These are phyloP conservation scores for Vanessa cardui DNA, from an alignment of 2,888 invertebrate genomes.

Conservation along the genomic window DNA sequence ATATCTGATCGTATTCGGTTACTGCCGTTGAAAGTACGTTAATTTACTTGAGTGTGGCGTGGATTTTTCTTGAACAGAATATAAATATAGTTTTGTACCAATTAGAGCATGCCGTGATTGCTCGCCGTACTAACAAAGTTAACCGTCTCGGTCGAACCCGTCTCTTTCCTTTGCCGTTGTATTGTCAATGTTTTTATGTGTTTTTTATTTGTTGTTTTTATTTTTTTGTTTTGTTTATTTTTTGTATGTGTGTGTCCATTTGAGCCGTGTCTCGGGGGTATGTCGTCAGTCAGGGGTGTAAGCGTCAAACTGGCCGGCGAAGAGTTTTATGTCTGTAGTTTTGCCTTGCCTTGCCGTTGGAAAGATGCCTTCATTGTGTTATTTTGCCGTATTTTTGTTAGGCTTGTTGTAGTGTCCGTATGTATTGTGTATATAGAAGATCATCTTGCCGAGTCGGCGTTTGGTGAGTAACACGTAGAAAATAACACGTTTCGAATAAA, in stretches of 20 bases:
- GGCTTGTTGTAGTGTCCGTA: constrained; percentile 78
- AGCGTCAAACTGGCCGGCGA: constrained; percentile 70
- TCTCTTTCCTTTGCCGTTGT: constrained; percentile 75
- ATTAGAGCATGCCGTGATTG: constrained; percentile 73
- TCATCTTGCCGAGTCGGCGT: constrained; percentile 50
- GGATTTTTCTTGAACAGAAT: constrained; percentile 67
- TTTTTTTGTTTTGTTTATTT: constrained; percentile 53
- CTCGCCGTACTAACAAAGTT: constrained; percentile 66
- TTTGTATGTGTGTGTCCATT: constrained; percentile 72
- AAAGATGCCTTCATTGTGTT: constrained; percentile 72
- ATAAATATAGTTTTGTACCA: constrained; percentile 46
- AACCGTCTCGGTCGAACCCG: constrained; percentile 63
- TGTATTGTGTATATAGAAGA: constrained; percentile 65
- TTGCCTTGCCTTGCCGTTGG: constrained; percentile 69
- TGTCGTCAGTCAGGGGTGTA: constrained; percentile 66
- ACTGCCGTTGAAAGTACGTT: constrained; percentile 71
- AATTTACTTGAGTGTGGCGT: constrained; percentile 75
- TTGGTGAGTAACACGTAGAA: constrained; percentile 69
- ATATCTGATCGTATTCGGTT: constrained; percentile 69
- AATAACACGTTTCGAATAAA: constrained; percentile 51
- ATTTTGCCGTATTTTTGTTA: constrained; percentile 74
- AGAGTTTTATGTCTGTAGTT: constrained; percentile 59
- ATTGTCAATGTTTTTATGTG: constrained; percentile 52
- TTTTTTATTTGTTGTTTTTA: constrained; percentile 55
- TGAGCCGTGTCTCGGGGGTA: constrained; percentile 65